Conservation (phyloP, 92 coral and sea anemone species). For the Phenganax subtilis region DNA sequence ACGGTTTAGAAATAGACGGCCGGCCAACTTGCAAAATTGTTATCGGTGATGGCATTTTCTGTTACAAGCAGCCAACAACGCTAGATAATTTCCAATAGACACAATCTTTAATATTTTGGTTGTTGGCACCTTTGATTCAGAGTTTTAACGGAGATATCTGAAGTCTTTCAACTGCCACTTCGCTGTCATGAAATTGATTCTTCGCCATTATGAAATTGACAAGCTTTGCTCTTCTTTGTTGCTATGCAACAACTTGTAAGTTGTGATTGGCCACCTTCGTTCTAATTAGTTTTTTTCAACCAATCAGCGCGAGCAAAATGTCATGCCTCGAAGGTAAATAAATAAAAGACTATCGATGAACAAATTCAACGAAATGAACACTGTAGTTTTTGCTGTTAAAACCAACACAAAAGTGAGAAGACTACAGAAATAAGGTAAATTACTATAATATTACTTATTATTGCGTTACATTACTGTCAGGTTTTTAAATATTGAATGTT, state of each 20-base stretch:
- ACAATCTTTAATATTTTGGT: background rate
- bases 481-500: background rate
- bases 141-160: background rate
- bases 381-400: background rate
- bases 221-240: constrained; percentile 11
- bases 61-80: constrained; percentile 11
- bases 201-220: background rate
- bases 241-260: constrained; percentile 15
- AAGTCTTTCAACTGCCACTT: constrained; percentile 3
- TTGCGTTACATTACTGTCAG: background rate
- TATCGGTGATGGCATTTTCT: constrained; percentile 9
- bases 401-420: background rate
- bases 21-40: background rate
- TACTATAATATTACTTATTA: background rate
- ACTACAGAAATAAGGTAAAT: constrained; percentile 4
- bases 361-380: background rate
- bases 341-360: background rate
- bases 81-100: background rate
- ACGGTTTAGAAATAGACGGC: background rate
- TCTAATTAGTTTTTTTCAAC: background rate
- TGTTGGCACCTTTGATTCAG: constrained; percentile 7
- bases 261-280: constrained; percentile 22
- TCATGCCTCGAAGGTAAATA: background rate
- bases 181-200: background rate
- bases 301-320: constrained; percentile 17